Percentiles rank a stretch among this genome's conserved stretches.
Evolutionary conservation across 2,888 invertebrate species (phyloP).

Genomic region (Scotopteryx bipunctaria): DNA sequence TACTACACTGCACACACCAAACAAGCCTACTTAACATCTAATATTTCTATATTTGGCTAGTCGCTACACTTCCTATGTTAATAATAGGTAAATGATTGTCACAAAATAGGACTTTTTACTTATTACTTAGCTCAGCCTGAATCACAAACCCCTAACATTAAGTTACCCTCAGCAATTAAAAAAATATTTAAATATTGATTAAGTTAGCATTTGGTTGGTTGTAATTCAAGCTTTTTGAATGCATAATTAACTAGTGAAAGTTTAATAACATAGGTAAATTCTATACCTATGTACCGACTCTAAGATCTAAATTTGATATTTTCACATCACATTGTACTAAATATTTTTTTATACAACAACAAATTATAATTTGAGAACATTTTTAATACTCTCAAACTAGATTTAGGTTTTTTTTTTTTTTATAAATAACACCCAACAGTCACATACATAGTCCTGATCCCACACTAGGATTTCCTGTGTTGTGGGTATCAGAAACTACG

Average conservation of each 20-base stretch:
- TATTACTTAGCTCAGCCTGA: constrained; percentile 30
- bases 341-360: too few relatives aligned
- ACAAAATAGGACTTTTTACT: constrained; percentile 62
- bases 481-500: too few relatives aligned
- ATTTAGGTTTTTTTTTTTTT: too few relatives aligned
- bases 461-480: too few relatives aligned
- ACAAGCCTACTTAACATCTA: constrained; percentile 43
- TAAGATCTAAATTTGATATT: constrained; percentile 20
- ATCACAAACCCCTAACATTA: constrained; percentile 41
- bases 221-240: constrained; percentile 1
- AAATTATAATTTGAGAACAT: too few relatives aligned
- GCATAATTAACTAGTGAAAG: constrained; percentile 10
- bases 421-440: too few relatives aligned
- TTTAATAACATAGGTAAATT: background rate
- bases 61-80: constrained; percentile 40
- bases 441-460: too few relatives aligned
- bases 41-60: constrained; percentile 55
- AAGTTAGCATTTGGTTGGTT: too few relatives aligned
- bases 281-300: background rate
- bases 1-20: constrained; percentile 4
- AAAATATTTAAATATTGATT: too few relatives aligned
- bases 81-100: constrained; percentile 56
- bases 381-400: too few relatives aligned
- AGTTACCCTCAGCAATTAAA: too few relatives aligned
- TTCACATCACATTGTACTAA: background rate